Percentiles rank a stretch among this genome's conserved stretches.
These are phyloP conservation scores for Battus philenor DNA, from an alignment of 1,140 invertebrate genomes.

Conservation along the genomic window DNA sequence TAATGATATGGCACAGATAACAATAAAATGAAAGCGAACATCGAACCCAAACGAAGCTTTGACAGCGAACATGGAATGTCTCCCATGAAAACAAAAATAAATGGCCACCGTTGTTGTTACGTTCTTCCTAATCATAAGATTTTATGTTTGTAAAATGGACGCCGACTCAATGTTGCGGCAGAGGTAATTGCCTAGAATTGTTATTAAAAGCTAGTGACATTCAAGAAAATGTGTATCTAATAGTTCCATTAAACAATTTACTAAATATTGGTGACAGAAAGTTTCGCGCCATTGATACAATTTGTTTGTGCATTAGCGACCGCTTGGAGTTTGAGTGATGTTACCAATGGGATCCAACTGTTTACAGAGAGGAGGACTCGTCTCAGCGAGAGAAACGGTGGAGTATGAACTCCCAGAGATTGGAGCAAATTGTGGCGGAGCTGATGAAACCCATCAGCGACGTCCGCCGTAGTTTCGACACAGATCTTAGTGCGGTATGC, in stretches of 20 bases:
- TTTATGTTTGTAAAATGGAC: slow-evolving; percentile 71
- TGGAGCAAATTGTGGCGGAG: slow-evolving; percentile 69
- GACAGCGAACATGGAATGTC: slow-evolving; percentile 61
- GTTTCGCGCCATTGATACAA: slow-evolving; percentile 63
- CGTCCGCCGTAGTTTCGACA: slow-evolving; percentile 64
- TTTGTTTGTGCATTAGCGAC: slow-evolving; percentile 36
- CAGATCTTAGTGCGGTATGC: slow-evolving; percentile 63
- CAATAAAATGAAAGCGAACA: slow-evolving; percentile 22
- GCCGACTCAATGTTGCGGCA: slow-evolving; percentile 42
- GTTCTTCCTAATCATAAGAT: slow-evolving; percentile 59
- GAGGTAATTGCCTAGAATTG: slow-evolving; percentile 35
- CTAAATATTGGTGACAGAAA: slow-evolving; percentile 52
- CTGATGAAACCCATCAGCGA: slow-evolving; percentile 69
- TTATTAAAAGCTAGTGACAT: neutral
- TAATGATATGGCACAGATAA: slow-evolving; percentile 1
- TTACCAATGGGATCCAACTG: slow-evolving; percentile 53
- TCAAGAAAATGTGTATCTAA: slow-evolving; percentile 18
- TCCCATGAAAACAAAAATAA: slow-evolving; percentile 68
- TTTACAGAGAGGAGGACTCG: slow-evolving; percentile 49
- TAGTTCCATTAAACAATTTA: slow-evolving; percentile 37
- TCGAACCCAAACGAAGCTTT: slow-evolving; percentile 37
- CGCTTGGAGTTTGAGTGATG: slow-evolving; percentile 53
- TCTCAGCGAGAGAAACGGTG: slow-evolving; percentile 57
- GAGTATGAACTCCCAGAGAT: slow-evolving; percentile 68
- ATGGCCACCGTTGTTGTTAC: slow-evolving; percentile 71